Percentiles rank a stretch among this genome's conserved stretches.
phyloP scores from a whole-genome alignment of 2,888 invertebrate genomes.

The Dysmachus trigonus region DNA sequence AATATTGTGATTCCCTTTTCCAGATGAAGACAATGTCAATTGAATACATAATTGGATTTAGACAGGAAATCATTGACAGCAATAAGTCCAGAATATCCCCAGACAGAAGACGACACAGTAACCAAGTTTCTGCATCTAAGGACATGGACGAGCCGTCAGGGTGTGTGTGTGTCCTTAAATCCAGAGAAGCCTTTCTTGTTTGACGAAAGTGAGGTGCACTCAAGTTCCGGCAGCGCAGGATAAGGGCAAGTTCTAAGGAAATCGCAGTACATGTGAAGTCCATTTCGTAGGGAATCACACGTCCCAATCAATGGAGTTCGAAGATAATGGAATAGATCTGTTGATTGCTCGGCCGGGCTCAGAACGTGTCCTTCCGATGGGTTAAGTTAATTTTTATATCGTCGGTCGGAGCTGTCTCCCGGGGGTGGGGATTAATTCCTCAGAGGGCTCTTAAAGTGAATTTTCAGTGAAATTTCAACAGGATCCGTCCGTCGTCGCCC shows the following conservation, averaged over 20 bases:
- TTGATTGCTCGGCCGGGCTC: background rate
- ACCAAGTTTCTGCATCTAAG: too few relatives aligned
- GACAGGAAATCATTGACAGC: too few relatives aligned
- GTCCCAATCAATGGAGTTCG: background rate
- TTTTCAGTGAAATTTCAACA: conserved; percentile 44
- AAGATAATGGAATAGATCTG: background rate
- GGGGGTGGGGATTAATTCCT: conserved; percentile 45
- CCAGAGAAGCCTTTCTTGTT: too few relatives aligned
- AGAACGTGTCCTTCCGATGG: background rate
- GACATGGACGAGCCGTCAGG: too few relatives aligned
- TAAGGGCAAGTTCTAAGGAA: background rate
- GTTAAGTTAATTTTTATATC: conserved; percentile 42
- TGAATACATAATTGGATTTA: too few relatives aligned
- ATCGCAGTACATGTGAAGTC: background rate
- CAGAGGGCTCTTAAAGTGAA: conserved; percentile 21
- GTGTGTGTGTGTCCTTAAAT: too few relatives aligned
- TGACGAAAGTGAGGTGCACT: background rate
- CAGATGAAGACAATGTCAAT: too few relatives aligned
- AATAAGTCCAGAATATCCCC: too few relatives aligned
- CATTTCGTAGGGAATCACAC: background rate
- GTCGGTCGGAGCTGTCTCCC: conserved; percentile 35
- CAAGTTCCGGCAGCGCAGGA: background rate
- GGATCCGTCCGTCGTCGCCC: background rate
- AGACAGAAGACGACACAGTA: too few relatives aligned
- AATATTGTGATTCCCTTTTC: too few relatives aligned